A percentile compares a stretch with the other conserved stretches of the same genome.
Evolutionary conservation across 2,888 invertebrate species (phyloP).

Genomic region (Eumacrocentrus americanus): DNA sequence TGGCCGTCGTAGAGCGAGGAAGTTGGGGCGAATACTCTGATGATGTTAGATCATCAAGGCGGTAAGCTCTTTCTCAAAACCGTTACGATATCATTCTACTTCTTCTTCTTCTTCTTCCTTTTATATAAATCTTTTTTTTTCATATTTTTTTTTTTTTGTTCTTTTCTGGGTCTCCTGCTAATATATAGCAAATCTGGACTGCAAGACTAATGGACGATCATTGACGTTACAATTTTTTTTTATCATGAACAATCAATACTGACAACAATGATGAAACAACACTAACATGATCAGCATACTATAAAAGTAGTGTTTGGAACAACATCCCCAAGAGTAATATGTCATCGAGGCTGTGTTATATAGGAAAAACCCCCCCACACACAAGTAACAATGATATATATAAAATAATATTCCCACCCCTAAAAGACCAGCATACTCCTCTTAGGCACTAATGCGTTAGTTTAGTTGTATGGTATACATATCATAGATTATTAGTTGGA

Average conservation of each 20-base stretch:
- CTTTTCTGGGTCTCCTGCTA: background rate
- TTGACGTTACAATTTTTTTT: background rate
- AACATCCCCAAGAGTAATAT: background rate
- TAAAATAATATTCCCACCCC: slow-evolving; percentile 1
- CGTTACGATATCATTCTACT: slow-evolving; percentile 23
- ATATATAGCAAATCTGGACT: background rate
- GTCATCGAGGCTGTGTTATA: no score
- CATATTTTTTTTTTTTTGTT: background rate
- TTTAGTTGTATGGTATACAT: slow-evolving; percentile 29
- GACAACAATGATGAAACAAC: background rate
- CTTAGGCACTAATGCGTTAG: slow-evolving; percentile 28
- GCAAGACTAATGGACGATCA: background rate
- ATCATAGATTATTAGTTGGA: slow-evolving; percentile 26
- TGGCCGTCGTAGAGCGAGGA: slow-evolving; percentile 85
- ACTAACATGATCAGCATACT: background rate
- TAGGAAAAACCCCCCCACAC: no score
- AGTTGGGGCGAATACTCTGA: slow-evolving; percentile 87
- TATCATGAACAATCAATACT: background rate
- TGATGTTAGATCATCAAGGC: slow-evolving; percentile 91
- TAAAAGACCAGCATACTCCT: slow-evolving; percentile 13
- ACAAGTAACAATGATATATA: background rate
- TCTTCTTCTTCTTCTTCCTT: slow-evolving; percentile 19
- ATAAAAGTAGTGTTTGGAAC: background rate
- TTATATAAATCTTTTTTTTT: slow-evolving; percentile 28
- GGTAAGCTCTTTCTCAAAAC: slow-evolving; percentile 71